Conservation (phyloP, 2,113 vertebrate species). For the Charina bottae region DNA sequence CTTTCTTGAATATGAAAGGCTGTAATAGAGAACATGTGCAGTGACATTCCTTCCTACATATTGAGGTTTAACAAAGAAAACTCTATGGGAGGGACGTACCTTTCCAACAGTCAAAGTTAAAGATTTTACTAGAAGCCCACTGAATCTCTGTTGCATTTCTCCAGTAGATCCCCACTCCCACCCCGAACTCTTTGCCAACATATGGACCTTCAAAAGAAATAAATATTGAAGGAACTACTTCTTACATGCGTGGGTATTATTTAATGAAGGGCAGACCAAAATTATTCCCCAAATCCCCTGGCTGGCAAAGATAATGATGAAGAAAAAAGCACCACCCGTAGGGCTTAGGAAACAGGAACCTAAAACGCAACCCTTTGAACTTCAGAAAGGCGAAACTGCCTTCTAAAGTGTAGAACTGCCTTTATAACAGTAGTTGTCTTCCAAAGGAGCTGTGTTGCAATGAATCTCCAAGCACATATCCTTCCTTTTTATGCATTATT, state of each 20-base stretch:
- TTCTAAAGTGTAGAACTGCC: not conserved
- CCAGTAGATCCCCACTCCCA: not conserved
- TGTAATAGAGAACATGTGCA: not conserved
- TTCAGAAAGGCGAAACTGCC: not conserved
- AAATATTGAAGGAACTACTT: not conserved
- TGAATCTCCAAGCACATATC: slow-evolving; percentile 10
- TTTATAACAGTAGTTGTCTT: not conserved
- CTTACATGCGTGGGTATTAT: not conserved
- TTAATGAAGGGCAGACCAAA: not conserved
- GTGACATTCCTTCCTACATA: not conserved
- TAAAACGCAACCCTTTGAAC: not conserved
- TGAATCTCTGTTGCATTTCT: not conserved
- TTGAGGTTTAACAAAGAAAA: not conserved
- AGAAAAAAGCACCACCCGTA: too few species aligned
- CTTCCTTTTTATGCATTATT: accelerated
- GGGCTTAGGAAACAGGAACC: not conserved
- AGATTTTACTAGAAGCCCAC: slow-evolving; percentile 8
- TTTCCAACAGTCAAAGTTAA: not conserved
- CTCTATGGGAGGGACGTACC: too few species aligned
- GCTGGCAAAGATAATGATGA: not conserved
- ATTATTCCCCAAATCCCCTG: not conserved
- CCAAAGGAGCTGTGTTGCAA: slow-evolving; percentile 15
- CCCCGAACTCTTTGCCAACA: not conserved
- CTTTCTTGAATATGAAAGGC: not conserved
- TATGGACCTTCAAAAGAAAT: not conserved